phyloP scores from a whole-genome alignment of 2,113 vertebrate species.

The Proteles cristata region DNA sequence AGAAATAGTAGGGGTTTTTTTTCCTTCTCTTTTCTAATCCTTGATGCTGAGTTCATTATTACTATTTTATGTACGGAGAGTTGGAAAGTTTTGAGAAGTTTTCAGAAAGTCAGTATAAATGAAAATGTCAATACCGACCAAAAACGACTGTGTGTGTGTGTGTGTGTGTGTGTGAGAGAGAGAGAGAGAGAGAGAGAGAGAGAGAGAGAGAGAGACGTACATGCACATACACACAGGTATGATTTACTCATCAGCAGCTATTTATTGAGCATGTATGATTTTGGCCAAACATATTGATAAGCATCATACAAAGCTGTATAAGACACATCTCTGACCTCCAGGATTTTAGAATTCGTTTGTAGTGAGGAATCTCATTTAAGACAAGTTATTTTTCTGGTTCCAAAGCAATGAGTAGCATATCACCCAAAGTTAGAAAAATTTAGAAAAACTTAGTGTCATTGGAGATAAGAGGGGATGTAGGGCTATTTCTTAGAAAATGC shows the following conservation, averaged over 20 bases:
- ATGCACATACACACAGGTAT: rapidly evolving
- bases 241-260: neutral
- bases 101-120: neutral
- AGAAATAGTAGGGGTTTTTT: rapidly evolving
- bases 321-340: neutral
- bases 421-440: neutral
- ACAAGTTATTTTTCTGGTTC: neutral
- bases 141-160: neutral
- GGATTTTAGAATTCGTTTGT: neutral
- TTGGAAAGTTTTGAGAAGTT: neutral
- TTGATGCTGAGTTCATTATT: neutral
- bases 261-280: neutral
- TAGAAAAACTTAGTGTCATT: neutral
- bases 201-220: no score
- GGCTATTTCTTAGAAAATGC: neutral
- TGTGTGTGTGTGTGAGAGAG: neutral
- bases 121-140: neutral
- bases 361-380: neutral
- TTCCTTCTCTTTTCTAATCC: neutral
- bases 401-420: neutral
- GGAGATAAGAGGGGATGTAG: neutral
- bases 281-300: neutral
- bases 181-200: no score
- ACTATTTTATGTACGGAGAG: neutral
- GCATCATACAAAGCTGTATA: neutral